phyloP scores from a whole-genome alignment of 2,797 vertebrate genomes.

The Anas bahamensis region DNA sequence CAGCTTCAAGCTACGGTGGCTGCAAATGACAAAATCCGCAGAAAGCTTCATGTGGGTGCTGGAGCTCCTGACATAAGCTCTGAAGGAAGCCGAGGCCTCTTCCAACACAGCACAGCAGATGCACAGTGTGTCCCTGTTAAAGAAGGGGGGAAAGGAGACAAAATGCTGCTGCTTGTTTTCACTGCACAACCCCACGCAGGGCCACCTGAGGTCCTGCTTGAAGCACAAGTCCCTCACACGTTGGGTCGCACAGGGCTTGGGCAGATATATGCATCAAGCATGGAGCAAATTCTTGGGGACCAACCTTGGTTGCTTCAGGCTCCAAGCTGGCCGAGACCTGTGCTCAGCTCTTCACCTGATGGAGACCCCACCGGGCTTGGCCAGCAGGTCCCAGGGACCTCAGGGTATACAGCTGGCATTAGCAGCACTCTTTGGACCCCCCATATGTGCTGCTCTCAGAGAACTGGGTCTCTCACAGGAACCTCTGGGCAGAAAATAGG shows the following conservation, averaged over 20 bases:
- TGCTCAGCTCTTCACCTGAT: neutral
- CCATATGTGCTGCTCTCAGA: neutral
- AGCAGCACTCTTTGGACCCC: neutral
- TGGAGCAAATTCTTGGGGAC: too few relatives aligned
- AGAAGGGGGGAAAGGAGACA: neutral
- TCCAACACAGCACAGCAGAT: neutral
- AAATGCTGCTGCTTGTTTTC: neutral
- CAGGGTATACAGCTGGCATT: neutral
- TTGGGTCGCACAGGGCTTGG: neutral
- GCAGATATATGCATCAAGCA: neutral
- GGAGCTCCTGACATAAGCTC: neutral
- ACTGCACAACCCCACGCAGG: neutral
- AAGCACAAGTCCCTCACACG: accelerated
- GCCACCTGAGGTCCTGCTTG: neutral
- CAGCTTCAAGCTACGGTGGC: neutral
- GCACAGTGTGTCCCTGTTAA: neutral
- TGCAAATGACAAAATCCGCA: neutral
- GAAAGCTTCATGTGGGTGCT: neutral
- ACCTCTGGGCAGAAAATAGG: neutral
- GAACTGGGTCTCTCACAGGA: neutral
- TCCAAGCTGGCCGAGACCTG: neutral
- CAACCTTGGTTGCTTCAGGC: neutral
- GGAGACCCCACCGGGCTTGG: neutral
- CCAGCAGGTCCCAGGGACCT: neutral
- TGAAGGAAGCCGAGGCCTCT: neutral